Base-by-base conservation (phyloP, 2,888 invertebrate genomes). In the Drosophila birchii region DNA sequence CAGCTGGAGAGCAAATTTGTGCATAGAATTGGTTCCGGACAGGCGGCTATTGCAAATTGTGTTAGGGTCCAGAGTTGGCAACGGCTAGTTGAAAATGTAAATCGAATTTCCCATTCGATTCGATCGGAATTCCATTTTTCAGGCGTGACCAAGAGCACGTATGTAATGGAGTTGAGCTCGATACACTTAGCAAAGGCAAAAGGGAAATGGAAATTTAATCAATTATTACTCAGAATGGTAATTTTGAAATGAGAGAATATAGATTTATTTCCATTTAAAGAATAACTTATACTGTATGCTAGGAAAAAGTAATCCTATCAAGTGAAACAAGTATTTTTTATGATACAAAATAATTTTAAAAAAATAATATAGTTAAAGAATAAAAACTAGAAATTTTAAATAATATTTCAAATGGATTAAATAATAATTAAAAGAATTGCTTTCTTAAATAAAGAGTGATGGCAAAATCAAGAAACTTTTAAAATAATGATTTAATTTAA, bases 11-110 rank as follows among this genome's bases (percentile, higher is more conserved):
- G 44, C 44, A 32, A 68, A 62, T 59, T 43, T 69, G 49, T 43
- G 69, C 73, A 70, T 67, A n/a, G 45, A 55, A 70, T 49, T 41
- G 57, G 57, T 56, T 70, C 41, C 71, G 71, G 36, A 41, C 41
- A 53, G 69, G 39, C 64, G 34, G 41, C 39, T 38, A 49, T 39
- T 71, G 59, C 70, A 72, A 70, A 72, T 70, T 73, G 69, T 36
- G 73, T 70, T 72, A 34, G 44, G 73, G 18, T 20, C 54, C 20
- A 34, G 51, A 45, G 53, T 49, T 49, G 68, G 41, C 70, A 49
- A 36, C 29, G 41, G 34, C 61, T 20, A 20, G 45, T 73, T 49
- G 64, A 66, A 57, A 53, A 72, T 59, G 53, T 53, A 70, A 70
- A 70, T 53, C 72, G 58, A 69, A 59, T 58, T 69, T 69, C 43